Conservation (phyloP, 2,113 vertebrate genomes). For the Phoenicopterus ruber region DNA sequence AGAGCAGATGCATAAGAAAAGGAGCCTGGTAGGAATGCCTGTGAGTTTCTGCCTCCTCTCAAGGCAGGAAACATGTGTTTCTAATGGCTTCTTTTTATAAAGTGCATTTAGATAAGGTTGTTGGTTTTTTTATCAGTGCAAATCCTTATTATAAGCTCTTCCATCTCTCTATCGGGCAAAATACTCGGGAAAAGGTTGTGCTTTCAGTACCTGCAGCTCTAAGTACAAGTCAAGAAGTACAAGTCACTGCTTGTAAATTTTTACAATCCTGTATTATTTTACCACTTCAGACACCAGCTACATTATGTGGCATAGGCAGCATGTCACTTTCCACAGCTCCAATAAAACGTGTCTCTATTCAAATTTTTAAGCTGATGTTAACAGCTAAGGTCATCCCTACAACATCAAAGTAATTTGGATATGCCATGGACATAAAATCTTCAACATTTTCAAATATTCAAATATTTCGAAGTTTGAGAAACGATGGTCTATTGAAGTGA, state of each 20-base stretch:
- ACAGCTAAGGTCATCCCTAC: not conserved
- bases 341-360: not conserved
- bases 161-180: not conserved
- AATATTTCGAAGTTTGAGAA: not conserved
- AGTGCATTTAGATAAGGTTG: not conserved
- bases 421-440: not conserved
- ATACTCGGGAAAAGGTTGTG: not conserved
- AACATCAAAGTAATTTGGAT: not conserved
- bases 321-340: not conserved
- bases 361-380: not conserved
- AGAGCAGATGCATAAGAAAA: not conserved
- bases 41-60: not conserved
- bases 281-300: not conserved
- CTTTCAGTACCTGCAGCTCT: not conserved
- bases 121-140: not conserved
- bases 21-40: not conserved
- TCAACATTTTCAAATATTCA: not conserved
- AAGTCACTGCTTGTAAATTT: not conserved
- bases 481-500: not conserved
- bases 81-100: not conserved
- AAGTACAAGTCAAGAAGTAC: not conserved
- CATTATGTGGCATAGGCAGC: not conserved
- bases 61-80: not conserved
- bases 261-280: conserved; percentile 22
- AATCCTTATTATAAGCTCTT: not conserved